These are phyloP conservation scores for Sorex maritimensis DNA, from an alignment of 2,797 vertebrate genomes.

Conservation along the genomic window DNA sequence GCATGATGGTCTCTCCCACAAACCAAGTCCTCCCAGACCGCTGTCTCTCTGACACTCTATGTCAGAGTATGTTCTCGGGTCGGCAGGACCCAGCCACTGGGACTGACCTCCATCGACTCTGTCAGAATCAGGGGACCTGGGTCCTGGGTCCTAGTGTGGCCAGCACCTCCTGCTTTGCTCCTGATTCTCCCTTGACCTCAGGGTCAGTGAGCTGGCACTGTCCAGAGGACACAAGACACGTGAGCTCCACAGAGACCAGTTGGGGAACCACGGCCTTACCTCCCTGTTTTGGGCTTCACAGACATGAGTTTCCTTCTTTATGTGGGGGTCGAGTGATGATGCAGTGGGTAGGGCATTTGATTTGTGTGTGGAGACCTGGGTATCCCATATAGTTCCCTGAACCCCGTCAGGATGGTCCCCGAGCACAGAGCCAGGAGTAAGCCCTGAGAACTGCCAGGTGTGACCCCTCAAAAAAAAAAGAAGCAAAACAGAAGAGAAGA, in stretches of 20 bases:
- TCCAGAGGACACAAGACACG: neutral
- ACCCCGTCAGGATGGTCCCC: too few relatives aligned
- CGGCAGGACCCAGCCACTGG: neutral
- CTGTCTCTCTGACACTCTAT: slow-evolving; percentile 33
- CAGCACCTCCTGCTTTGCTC: neutral
- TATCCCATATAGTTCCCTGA: too few relatives aligned
- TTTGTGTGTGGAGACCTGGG: too few relatives aligned
- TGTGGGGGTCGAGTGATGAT: too few relatives aligned
- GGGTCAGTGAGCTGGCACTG: neutral
- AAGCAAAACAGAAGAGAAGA: too few relatives aligned
- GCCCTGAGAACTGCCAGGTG: too few relatives aligned
- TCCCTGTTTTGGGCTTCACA: neutral
- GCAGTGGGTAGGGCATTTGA: too few relatives aligned
- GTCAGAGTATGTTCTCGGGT: neutral
- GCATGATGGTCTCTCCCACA: neutral
- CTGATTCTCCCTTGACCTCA: neutral
- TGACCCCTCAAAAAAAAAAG: too few relatives aligned
- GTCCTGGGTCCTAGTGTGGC: neutral
- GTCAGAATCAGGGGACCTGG: neutral
- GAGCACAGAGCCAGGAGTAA: too few relatives aligned
- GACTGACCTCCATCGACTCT: neutral
- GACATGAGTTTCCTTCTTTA: slow-evolving; percentile 29
- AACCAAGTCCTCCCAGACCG: neutral
- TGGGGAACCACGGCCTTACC: neutral
- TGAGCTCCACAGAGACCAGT: neutral